phyloP scores from a whole-genome alignment of 2,888 invertebrate genomes.

The Tetragonula carbonaria region DNA sequence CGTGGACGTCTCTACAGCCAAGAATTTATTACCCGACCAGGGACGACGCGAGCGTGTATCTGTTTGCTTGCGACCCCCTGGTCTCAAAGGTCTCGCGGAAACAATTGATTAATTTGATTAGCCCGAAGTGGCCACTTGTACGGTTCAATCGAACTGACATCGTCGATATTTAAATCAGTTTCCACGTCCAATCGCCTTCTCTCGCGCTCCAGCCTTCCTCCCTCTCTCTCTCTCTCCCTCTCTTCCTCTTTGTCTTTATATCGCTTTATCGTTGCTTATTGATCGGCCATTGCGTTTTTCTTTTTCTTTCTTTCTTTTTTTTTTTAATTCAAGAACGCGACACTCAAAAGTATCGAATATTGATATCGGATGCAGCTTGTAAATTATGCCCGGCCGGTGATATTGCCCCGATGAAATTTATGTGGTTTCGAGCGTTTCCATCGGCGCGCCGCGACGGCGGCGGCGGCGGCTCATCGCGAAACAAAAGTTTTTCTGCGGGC shows the following conservation, averaged over 20 bases:
- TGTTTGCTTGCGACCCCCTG: neutral
- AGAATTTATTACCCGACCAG: conserved; percentile 47
- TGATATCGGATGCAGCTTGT: conserved; percentile 27
- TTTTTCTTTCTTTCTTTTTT: too few species aligned
- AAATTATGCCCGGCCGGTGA: conserved; percentile 14
- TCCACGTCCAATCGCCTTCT: neutral
- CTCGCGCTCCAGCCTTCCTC: too few species aligned
- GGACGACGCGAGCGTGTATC: neutral
- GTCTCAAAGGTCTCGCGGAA: conserved; percentile 25
- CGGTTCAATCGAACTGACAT: conserved; percentile 41
- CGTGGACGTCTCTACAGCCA: conserved; percentile 26
- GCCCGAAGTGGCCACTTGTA: conserved; percentile 43
- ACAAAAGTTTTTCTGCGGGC: conserved; percentile 19
- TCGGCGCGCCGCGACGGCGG: too few species aligned
- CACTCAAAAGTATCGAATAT: conserved; percentile 39
- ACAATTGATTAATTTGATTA: conserved; percentile 53
- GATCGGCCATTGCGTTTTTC: conserved; percentile 27
- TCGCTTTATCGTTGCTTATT: conserved; percentile 26
- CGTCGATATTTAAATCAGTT: conserved; percentile 48
- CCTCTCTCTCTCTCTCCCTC: too few species aligned
- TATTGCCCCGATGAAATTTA: conserved; percentile 10
- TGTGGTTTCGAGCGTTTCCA: conserved; percentile 1
- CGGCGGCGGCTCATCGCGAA: neutral
- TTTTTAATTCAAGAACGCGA: conserved; percentile 40
- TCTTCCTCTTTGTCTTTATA: too few species aligned